Conservation (phyloP, 2,888 invertebrate genomes). For the Galeruca laticollis region DNA sequence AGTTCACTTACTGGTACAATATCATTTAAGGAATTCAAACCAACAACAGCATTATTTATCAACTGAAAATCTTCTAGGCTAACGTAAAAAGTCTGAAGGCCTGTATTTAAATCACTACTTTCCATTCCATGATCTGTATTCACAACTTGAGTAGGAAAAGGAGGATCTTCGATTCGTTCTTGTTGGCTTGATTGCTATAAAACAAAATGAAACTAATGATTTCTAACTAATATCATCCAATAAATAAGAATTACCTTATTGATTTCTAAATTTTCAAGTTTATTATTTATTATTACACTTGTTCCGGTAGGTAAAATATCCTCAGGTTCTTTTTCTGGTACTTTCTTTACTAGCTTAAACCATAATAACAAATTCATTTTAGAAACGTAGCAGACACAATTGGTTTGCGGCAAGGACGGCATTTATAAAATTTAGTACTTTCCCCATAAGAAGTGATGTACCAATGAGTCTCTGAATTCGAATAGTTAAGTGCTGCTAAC, state of each 20-base stretch:
- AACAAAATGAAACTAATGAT: neutral
- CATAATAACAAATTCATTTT: too few relatives aligned
- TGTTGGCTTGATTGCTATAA: neutral
- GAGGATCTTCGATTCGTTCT: constrained; percentile 4
- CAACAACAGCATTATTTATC: constrained; percentile 37
- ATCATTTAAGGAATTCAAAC: constrained; percentile 28
- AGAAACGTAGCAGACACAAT: too few relatives aligned
- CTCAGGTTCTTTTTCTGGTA: neutral
- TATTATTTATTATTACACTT: constrained; percentile 19
- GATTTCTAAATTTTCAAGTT: neutral
- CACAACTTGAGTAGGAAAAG: neutral
- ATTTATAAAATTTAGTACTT: too few relatives aligned
- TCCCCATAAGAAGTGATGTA: too few relatives aligned
- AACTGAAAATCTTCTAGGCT: constrained; percentile 47
- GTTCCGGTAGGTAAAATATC: neutral
- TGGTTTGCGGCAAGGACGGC: too few relatives aligned
- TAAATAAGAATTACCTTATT: constrained; percentile 9
- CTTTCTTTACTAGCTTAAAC: neutral
- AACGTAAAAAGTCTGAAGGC: constrained; percentile 47
- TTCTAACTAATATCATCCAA: too few relatives aligned
- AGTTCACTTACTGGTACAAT: neutral
- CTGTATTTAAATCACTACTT: constrained; percentile 17
- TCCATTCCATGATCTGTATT: constrained; percentile 1
- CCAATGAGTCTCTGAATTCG: too few relatives aligned
- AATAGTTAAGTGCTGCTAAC: too few relatives aligned